Percentiles rank a stretch among this genome's conserved stretches.
phyloP scores from a whole-genome alignment of 2,797 vertebrate genomes.

The Tapera naevia region DNA sequence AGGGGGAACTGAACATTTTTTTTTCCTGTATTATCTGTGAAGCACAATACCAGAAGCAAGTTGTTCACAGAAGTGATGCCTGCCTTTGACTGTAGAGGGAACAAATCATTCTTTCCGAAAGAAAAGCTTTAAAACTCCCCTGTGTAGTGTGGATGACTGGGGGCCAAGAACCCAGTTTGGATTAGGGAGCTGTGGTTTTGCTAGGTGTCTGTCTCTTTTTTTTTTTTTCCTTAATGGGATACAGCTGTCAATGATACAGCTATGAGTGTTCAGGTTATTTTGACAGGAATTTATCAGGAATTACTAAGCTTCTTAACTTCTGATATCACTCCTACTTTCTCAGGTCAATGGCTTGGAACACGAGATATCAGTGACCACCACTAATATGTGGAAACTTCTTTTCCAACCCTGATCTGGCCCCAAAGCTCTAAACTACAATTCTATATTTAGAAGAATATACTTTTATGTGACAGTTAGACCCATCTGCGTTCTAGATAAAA shows the following conservation, averaged over 20 bases:
- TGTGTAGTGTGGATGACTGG: too few species aligned
- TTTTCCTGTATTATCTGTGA: background rate
- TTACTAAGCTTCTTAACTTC: background rate
- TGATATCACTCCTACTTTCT: background rate
- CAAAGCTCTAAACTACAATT: background rate
- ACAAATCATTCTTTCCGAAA: background rate
- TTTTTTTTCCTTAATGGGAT: background rate
- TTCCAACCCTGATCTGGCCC: background rate
- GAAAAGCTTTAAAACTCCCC: background rate
- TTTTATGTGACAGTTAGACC: background rate
- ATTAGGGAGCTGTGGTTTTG: too few species aligned
- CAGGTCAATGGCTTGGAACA: background rate
- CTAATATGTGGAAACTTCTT: background rate
- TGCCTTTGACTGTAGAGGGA: background rate
- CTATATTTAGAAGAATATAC: background rate
- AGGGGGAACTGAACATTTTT: background rate
- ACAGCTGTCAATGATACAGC: background rate
- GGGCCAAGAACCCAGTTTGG: too few species aligned
- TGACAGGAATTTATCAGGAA: background rate
- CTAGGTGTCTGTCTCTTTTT: background rate
- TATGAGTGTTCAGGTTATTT: background rate
- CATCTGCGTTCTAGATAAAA: background rate
- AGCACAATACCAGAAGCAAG: background rate
- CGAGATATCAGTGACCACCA: background rate
- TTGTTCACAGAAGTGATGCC: background rate